These are phyloP conservation scores for Timema podura DNA, from an alignment of 2,888 invertebrate genomes.

Conservation along the genomic window DNA sequence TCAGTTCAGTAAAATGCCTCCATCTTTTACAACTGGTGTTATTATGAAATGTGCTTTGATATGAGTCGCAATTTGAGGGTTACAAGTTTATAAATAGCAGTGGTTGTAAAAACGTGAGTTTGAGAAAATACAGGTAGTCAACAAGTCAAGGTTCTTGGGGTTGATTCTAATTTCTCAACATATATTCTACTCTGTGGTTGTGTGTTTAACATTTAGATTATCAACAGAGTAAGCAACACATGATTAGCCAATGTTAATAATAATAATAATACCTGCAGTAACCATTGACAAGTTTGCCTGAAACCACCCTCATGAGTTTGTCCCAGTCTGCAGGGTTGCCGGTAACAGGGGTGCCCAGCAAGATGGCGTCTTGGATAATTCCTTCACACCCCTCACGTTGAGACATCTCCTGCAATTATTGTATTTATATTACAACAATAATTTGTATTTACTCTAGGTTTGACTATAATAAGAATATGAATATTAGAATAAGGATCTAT, in stretches of 20 bases:
- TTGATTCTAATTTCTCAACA: no score
- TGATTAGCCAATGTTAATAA: neutral
- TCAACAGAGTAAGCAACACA: no score
- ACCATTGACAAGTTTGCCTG: slow-evolving; percentile 61
- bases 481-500: no score
- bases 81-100: neutral
- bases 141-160: no score
- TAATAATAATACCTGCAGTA: slow-evolving; percentile 51
- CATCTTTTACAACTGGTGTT: no score
- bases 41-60: no score
- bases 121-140: no score
- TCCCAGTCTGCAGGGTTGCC: slow-evolving; percentile 54
- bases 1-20: no score
- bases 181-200: neutral
- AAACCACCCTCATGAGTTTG: slow-evolving; percentile 52
- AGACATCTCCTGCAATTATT: slow-evolving; percentile 45
- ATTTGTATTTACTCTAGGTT: no score
- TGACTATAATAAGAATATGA: no score
- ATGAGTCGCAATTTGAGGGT: no score
- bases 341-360: slow-evolving; percentile 61
- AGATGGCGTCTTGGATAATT: slow-evolving; percentile 59
- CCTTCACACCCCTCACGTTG: slow-evolving; percentile 52
- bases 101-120: neutral
- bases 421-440: no score
- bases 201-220: neutral